Evolutionary conservation across 1,140 invertebrate species (phyloP).

Genomic region (Trissolcus basalis): DNA sequence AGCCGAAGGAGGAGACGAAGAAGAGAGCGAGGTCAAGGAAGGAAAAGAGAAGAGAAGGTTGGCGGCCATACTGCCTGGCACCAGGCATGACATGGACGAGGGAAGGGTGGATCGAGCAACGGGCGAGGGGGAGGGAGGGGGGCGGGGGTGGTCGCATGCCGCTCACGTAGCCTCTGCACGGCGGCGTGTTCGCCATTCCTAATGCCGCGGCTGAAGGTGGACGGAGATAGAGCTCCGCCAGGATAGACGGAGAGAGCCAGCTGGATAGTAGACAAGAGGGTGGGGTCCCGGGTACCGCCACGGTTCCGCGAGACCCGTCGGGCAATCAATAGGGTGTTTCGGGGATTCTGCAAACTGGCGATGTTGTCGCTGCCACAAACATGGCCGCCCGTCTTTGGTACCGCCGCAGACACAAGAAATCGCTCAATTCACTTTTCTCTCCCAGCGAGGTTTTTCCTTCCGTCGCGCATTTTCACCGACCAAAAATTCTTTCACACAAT

Average conservation of each 20-base stretch:
- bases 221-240: conserved; percentile 50
- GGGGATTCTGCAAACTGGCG: conserved; percentile 78
- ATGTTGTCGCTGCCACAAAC: conserved; percentile 70
- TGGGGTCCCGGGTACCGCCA: conserved; percentile 69
- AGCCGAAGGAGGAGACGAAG: conserved; percentile 59
- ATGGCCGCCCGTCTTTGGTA: conserved; percentile 66
- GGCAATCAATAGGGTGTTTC: conserved; percentile 81
- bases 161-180: conserved; percentile 80
- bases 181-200: conserved; percentile 80
- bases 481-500: not conserved
- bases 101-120: conserved; percentile 63
- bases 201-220: conserved; percentile 74
- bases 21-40: conserved; percentile 70
- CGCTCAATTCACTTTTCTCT: conserved; percentile 29
- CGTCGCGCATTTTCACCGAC: conserved; percentile 7
- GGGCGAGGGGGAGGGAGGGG: conserved; percentile 54
- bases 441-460: too few relatives aligned
- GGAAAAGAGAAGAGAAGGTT: conserved; percentile 69
- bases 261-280: conserved; percentile 64
- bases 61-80: conserved; percentile 74
- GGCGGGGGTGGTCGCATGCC: conserved; percentile 77
- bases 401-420: conserved; percentile 33
- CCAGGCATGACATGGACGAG: conserved; percentile 68
- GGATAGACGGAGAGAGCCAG: conserved; percentile 54
- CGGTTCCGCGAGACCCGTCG: conserved; percentile 69